Percentiles rank a stretch among this genome's conserved stretches.
phyloP scores from a whole-genome alignment of 2,797 vertebrate species.

The Artibeus lituratus region DNA sequence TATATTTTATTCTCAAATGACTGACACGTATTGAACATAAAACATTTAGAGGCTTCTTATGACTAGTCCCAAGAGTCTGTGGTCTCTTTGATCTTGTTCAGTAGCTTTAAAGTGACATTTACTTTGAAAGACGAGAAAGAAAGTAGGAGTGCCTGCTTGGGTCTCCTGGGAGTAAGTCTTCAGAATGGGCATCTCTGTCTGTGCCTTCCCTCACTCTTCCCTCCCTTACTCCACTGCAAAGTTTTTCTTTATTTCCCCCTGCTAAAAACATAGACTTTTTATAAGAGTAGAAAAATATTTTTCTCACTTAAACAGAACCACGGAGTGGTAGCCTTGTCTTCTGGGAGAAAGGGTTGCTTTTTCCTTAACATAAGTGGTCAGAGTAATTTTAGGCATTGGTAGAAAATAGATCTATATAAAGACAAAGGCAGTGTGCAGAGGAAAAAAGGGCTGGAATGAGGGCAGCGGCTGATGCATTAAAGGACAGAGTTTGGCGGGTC shows the following conservation, averaged over 20 bases:
- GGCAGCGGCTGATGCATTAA: not conserved
- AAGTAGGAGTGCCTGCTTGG: not conserved
- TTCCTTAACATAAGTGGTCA: not conserved
- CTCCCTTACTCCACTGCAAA: not conserved
- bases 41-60: conserved; percentile 1
- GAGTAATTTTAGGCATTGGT: not conserved
- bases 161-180: not conserved
- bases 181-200: not conserved
- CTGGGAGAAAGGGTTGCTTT: not conserved
- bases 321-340: not conserved
- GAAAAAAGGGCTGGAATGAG: not conserved
- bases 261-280: not conserved
- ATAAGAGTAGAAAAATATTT: not conserved
- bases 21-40: not conserved
- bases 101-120: conserved; percentile 13
- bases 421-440: not conserved
- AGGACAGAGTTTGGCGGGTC: not conserved
- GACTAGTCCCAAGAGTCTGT: not conserved
- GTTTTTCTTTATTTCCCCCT: not conserved
- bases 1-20: conserved; percentile 30
- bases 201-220: not conserved
- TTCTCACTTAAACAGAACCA: not conserved
- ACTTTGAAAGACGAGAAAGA: not conserved
- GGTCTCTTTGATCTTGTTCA: not conserved
- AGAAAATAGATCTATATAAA: not conserved